Evolutionary conservation across 1,140 invertebrate species (phyloP).

Genomic region (Aphaenogaster floridana): DNA sequence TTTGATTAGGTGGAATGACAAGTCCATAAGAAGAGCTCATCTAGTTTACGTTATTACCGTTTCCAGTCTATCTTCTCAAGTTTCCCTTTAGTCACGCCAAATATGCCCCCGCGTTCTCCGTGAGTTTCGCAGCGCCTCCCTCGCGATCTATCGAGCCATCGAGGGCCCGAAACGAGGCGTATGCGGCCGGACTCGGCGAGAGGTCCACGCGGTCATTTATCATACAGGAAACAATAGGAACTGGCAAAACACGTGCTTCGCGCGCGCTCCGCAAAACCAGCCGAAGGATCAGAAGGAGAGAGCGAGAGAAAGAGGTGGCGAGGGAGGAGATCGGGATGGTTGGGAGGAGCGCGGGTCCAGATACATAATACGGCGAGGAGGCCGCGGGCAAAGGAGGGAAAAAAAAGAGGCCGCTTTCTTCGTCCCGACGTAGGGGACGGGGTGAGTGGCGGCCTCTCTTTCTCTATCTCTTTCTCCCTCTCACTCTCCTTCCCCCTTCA

Average conservation of each 20-base stretch:
- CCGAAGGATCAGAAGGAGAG: slow-evolving; percentile 41
- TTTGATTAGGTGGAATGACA: neutral
- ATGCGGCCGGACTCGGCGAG: slow-evolving; percentile 68
- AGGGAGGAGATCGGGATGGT: slow-evolving; percentile 49
- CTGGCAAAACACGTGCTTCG: slow-evolving; percentile 87
- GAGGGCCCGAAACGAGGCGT: slow-evolving; percentile 62
- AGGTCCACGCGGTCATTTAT: slow-evolving; percentile 82
- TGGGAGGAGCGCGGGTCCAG: slow-evolving; percentile 74
- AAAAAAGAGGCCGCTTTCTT: slow-evolving; percentile 48
- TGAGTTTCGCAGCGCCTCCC: slow-evolving; percentile 39
- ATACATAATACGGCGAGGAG: slow-evolving; percentile 80
- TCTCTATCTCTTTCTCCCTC: neutral
- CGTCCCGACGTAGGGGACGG: slow-evolving; percentile 53
- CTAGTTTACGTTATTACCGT: neutral
- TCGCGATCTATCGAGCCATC: slow-evolving; percentile 64
- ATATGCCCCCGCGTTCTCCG: slow-evolving; percentile 36
- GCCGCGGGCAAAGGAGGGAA: slow-evolving; percentile 60
- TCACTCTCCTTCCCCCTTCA: slow-evolving; percentile 76
- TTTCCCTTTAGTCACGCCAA: neutral
- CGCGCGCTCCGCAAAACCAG: slow-evolving; percentile 78
- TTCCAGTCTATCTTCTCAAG: neutral
- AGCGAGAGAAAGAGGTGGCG: slow-evolving; percentile 26
- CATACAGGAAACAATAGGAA: slow-evolving; percentile 87
- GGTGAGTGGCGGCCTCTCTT: slow-evolving; percentile 68
- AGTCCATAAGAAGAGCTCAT: neutral